Evolutionary conservation across 2,888 invertebrate species (phyloP), one percentile per base, ranked within the genome.

Genomic region (Nomada fabriciana): DNA sequence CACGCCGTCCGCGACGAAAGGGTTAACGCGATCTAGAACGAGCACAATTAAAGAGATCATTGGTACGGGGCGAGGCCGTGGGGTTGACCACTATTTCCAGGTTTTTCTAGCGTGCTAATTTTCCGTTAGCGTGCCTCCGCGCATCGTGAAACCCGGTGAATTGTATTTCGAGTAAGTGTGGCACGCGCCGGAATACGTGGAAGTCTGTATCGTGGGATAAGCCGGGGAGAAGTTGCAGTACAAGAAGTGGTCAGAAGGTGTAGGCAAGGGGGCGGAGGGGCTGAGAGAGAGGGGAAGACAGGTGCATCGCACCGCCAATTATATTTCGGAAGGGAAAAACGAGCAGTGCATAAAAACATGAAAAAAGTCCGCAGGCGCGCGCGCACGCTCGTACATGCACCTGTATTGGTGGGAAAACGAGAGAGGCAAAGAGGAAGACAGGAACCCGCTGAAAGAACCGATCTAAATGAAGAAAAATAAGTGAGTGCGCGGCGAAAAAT

Each of bases 291-390:
- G 87, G 89, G 90, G 89, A 89, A 90, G 93, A 93, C 94, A 94
- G 93, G 94, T 93, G 94, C 94, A 93, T 93, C 93, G 93, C 90
- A 92, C 92, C 91, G 93, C 93, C 94, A 94, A 94, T 94, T 93
- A 94, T 93, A 94, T 94, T 93, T 92, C 90, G 92, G 91, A 87
- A 87, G 88, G 86, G 89, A 88, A 90, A 86, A 89, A 91, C 88
- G 84, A 89, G 88, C 85, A 86, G 86, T 76, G 88, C 88, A 86
- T 87, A 89, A 87, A 89, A 89, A 87, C 85, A 87, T 84, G 88
- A 86, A 86, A 89, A 89, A 88, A 88, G 88, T 85, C 85, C 85
- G 86, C 86, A 87, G 83, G 75, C 85, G 84, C 83, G 82, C 83
- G 75, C 84, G 82, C 82, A 76, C 76, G 82, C 64, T 18, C n/a